Evolutionary conservation across 2,888 invertebrate genomes (phyloP).

Genomic region (Tortricodes alternella): DNA sequence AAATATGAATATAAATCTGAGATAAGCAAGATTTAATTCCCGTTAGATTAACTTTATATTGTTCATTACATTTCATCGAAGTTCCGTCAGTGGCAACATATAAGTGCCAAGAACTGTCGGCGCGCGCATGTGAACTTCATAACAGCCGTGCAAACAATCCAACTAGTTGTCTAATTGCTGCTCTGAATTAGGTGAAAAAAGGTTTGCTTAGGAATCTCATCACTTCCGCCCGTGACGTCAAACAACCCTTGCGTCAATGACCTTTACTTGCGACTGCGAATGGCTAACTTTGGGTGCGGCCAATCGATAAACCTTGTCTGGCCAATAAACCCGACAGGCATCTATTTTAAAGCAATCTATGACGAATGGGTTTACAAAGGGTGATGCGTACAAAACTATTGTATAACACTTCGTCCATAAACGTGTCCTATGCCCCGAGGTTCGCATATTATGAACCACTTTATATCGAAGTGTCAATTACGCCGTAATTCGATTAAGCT

Average conservation of each 20-base stretch:
- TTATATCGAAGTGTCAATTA: slow-evolving; percentile 30
- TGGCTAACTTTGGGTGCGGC: slow-evolving; percentile 31
- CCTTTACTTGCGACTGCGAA: slow-evolving; percentile 23
- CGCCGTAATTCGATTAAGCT: slow-evolving; percentile 30
- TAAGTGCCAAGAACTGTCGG: slow-evolving; percentile 38
- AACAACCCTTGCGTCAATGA: slow-evolving; percentile 35
- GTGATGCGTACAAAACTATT: slow-evolving; percentile 15
- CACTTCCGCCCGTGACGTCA: slow-evolving; percentile 54
- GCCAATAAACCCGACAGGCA: slow-evolving; percentile 10
- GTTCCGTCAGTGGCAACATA: slow-evolving; percentile 14
- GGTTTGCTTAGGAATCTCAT: slow-evolving; percentile 54
- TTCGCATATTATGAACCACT: slow-evolving; percentile 30
- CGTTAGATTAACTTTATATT: slow-evolving; percentile 13
- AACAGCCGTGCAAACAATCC: slow-evolving; percentile 55
- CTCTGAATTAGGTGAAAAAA: slow-evolving; percentile 60
- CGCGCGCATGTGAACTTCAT: slow-evolving; percentile 41
- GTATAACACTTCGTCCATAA: slow-evolving; percentile 12
- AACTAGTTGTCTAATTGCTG: slow-evolving; percentile 61
- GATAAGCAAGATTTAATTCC: no score
- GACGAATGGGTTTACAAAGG: slow-evolving; percentile 22
- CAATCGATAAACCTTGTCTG: slow-evolving; percentile 26
- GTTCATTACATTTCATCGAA: slow-evolving; percentile 10
- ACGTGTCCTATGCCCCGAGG: slow-evolving; percentile 22
- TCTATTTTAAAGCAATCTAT: slow-evolving; percentile 18
- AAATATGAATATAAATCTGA: no score